Conservation (phyloP, 2,797 vertebrate species). For the Balearica regulorum region DNA sequence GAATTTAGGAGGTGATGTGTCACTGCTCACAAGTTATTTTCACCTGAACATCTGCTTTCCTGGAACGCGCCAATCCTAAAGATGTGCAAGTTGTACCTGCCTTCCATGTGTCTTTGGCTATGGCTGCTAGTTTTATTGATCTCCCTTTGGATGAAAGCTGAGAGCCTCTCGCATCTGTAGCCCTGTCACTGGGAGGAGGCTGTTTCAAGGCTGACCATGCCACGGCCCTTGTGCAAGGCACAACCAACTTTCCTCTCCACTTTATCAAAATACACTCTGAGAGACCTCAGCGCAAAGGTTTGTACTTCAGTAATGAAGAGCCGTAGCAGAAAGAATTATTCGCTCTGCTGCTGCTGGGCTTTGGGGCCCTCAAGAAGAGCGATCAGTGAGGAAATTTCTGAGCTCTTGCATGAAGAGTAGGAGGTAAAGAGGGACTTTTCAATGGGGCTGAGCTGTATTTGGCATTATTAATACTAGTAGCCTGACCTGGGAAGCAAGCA, state of each 20-base stretch:
- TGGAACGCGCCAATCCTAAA: background rate
- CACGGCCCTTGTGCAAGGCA: background rate
- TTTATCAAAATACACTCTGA: background rate
- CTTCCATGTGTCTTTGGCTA: background rate
- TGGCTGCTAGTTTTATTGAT: background rate
- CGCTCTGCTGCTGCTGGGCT: background rate
- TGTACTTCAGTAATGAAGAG: background rate
- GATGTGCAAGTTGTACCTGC: rapidly evolving
- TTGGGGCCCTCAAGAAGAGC: background rate
- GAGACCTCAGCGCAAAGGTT: background rate
- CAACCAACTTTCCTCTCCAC: background rate
- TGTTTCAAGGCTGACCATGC: background rate
- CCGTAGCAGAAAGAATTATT: background rate
- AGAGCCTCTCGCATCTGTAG: rapidly evolving
- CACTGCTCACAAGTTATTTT: background rate
- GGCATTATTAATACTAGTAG: background rate
- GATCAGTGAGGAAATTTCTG: background rate
- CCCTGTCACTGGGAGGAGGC: background rate
- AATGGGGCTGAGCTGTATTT: background rate
- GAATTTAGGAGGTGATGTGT: background rate
- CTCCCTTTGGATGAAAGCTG: background rate
- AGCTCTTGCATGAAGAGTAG: background rate
- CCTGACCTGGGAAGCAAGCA: background rate
- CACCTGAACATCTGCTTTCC: rapidly evolving
- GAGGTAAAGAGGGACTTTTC: background rate